Conservation (phyloP, 1,140 invertebrate genomes). For the Sycobia sp. region DNA sequence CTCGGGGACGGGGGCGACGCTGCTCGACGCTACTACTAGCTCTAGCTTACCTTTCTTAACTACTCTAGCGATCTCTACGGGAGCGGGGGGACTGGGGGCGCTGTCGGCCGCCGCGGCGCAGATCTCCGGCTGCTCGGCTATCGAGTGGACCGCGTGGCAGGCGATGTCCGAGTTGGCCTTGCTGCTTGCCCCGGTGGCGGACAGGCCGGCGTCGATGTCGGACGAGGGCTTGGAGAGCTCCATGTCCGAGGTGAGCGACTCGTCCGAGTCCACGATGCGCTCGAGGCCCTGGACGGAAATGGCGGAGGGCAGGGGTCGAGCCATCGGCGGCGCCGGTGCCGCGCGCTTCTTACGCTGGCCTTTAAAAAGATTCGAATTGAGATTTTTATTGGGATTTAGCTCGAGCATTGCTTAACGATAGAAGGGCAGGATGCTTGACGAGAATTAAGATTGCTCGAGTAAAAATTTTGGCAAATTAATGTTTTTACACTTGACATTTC, state of each 20-base stretch:
- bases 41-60: constrained; percentile 58
- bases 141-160: constrained; percentile 2
- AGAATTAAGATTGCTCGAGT: too few relatives aligned
- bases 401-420: neutral
- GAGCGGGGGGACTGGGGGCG: too few relatives aligned
- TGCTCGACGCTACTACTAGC: too few relatives aligned
- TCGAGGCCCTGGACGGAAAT: constrained; percentile 55
- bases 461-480: too few relatives aligned
- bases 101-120: too few relatives aligned
- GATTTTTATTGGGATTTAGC: too few relatives aligned
- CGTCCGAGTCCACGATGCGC: constrained; percentile 57
- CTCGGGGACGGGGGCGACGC: neutral
- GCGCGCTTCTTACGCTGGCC: constrained; percentile 55
- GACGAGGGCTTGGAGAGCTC: constrained; percentile 55
- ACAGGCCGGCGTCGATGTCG: constrained; percentile 48
- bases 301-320: constrained; percentile 52
- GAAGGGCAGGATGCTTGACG: too few relatives aligned
- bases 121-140: constrained; percentile 3
- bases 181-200: constrained; percentile 39
- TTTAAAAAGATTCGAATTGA: too few relatives aligned
- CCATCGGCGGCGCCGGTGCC: constrained; percentile 51
- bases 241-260: constrained; percentile 56
- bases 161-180: constrained; percentile 44
- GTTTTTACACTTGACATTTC: too few relatives aligned
- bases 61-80: constrained; percentile 50